Base-by-base conservation (phyloP, 2,888 invertebrate species). In the Rotaria macrura region DNA sequence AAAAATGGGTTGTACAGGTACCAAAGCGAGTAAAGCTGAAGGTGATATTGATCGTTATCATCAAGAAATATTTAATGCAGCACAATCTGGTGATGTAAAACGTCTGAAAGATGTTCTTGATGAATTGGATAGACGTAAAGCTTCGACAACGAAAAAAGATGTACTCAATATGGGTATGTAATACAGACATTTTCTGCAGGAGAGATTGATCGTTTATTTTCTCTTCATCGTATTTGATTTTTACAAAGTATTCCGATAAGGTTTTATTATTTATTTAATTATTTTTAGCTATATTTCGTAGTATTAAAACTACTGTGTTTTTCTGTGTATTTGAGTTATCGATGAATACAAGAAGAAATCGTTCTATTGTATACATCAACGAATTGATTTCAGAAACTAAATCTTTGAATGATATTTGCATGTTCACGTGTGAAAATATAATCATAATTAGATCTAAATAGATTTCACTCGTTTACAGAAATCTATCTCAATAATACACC, bases 41-140 rank as follows among this genome's bases (percentile, higher is more conserved):
- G 43, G 79, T 79, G 79, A 79, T 79, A 43, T 43, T 43, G 79
- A 79, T 79, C 79, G 43, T 79, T 79, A 79, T 43, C 79, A 79
- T 43, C 43, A 17, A 10, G 79, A 79, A 43, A 79, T 79, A 43
- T 43, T 79, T 3, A n/a, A 25, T 43, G 79, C 79, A 25, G 79
- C 79, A 43, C 79, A 79, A 79, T 2, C 38, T 12, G 79, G 34
- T n/a, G 79, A 79, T 43, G 79, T 79, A 25, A 40, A 34, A 79
- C 40, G 25, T 43, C 79, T 79, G 10, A 79, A 79, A 79, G 79
- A 79, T 38, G 43, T 43, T 14, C n/a, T 79, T 17, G 79, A 79
- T 79, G 79, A 79, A 79, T 79, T 79, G 79, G 79, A 79, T 43
- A 79, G 43, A 43, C 79, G 79, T 79, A 79, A 79, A 43, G 79